phyloP scores from a whole-genome alignment of 2,888 invertebrate species.

The Harpagoxenus sublaevis region DNA sequence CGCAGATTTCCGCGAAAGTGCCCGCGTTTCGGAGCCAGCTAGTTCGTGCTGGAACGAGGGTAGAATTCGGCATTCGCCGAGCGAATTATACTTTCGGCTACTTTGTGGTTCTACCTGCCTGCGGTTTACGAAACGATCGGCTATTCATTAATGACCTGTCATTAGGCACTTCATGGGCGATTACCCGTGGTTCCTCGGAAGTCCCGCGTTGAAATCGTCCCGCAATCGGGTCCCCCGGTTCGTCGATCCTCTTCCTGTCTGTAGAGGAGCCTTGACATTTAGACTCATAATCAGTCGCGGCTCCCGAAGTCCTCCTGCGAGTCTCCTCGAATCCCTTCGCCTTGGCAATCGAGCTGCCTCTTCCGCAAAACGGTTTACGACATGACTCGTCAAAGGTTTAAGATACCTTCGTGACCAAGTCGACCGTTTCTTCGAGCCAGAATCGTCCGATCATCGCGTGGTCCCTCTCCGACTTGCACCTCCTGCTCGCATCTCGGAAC shows the following conservation, averaged over 20 bases:
- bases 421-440: conserved; percentile 23
- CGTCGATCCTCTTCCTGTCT: conserved; percentile 38
- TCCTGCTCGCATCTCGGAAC: conserved; percentile 25
- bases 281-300: not conserved
- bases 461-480: conserved; percentile 2
- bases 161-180: conserved; percentile 55
- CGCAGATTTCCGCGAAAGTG: conserved; percentile 50
- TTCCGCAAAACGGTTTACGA: conserved; percentile 56
- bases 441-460: conserved; percentile 42
- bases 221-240: conserved; percentile 8
- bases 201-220: conserved; percentile 36
- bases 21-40: conserved; percentile 18
- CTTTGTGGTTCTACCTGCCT: conserved; percentile 70
- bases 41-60: conserved; percentile 45
- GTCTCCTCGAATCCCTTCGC: not conserved
- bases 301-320: conserved; percentile 54
- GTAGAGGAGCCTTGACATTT: conserved; percentile 70
- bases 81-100: conserved; percentile 65
- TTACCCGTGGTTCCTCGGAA: conserved; percentile 52
- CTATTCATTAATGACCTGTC: conserved; percentile 73
- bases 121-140: conserved; percentile 63
- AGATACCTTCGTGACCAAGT: conserved; percentile 60
- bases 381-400: conserved; percentile 44
- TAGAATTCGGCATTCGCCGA: conserved; percentile 25
- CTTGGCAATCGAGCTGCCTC: not conserved